Percentiles rank a stretch among this genome's conserved stretches.
These are phyloP conservation scores for Choreutis nemorana DNA, from an alignment of 2,888 invertebrate species.

Conservation along the genomic window DNA sequence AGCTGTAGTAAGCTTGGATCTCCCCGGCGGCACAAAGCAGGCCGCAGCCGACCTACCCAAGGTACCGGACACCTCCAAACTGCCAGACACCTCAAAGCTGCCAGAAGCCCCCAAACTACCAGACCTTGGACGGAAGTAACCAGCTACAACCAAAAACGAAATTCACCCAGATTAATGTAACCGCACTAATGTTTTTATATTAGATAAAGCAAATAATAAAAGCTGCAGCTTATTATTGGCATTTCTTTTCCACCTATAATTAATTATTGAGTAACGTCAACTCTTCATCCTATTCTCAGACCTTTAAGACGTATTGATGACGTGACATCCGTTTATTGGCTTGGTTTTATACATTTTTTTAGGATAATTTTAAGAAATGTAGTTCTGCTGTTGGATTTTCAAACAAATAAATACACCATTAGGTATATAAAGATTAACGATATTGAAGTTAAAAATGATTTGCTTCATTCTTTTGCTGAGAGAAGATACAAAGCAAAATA, in stretches of 20 bases:
- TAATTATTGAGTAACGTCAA: too few species aligned
- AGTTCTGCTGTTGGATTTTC: too few species aligned
- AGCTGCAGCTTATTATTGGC: conserved; percentile 5
- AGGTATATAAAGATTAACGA: too few species aligned
- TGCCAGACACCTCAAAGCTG: conserved; percentile 8
- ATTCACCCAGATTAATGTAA: not conserved
- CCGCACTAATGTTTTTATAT: not conserved
- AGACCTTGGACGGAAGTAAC: conserved; percentile 1
- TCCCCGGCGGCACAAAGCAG: conserved; percentile 20
- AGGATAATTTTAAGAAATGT: too few species aligned
- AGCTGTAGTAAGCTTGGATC: conserved; percentile 18
- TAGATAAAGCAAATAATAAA: conserved; percentile 4
- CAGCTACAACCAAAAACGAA: not conserved
- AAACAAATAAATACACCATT: too few species aligned
- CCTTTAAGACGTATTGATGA: too few species aligned
- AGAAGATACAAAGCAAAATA: too few species aligned
- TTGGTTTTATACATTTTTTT: too few species aligned
- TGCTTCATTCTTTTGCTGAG: too few species aligned
- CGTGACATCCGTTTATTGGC: too few species aligned
- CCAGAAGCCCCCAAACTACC: conserved; percentile 22
- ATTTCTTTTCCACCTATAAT: not conserved
- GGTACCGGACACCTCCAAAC: conserved; percentile 14
- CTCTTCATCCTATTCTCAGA: too few species aligned
- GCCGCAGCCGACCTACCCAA: conserved; percentile 15
- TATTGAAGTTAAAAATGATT: too few species aligned